Evolutionary conservation across 2,797 vertebrate species (phyloP).

Genomic region (Gila robusta): DNA sequence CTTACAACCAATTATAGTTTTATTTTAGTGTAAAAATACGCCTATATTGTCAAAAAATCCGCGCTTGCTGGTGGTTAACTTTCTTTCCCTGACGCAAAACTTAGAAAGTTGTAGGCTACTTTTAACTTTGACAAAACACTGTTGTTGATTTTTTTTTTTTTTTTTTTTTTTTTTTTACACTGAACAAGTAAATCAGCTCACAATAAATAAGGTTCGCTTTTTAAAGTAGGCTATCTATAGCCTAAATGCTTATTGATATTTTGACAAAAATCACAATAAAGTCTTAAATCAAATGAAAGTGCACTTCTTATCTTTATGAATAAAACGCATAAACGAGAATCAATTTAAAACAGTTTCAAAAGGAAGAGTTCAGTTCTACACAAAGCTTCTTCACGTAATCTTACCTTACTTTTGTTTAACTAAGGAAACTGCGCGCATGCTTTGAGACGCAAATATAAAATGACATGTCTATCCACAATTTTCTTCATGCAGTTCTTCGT

Average conservation of each 20-base stretch:
- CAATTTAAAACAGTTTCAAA: neutral
- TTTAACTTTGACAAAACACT: neutral
- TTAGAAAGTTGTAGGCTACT: constrained; percentile 32
- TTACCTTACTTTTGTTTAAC: constrained; percentile 29
- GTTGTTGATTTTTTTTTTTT: neutral
- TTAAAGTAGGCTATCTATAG: no score
- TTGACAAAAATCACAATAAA: neutral
- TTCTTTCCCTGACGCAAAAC: neutral
- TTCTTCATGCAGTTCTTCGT: constrained; percentile 91
- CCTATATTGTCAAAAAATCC: neutral
- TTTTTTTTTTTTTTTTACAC: no score
- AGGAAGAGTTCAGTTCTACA: neutral
- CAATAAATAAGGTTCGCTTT: neutral
- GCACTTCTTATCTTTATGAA: neutral
- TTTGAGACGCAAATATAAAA: constrained; percentile 37
- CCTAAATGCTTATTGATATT: neutral
- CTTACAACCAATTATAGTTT: neutral
- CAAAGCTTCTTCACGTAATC: neutral
- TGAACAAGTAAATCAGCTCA: neutral
- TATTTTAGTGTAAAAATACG: neutral
- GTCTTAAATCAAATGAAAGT: neutral
- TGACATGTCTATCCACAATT: constrained; percentile 81
- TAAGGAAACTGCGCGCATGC: constrained; percentile 12
- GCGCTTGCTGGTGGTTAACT: neutral
- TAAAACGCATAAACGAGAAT: neutral